Evolutionary conservation across 2,113 vertebrate genomes (phyloP).

Genomic region (Leptobrachium leishanense): DNA sequence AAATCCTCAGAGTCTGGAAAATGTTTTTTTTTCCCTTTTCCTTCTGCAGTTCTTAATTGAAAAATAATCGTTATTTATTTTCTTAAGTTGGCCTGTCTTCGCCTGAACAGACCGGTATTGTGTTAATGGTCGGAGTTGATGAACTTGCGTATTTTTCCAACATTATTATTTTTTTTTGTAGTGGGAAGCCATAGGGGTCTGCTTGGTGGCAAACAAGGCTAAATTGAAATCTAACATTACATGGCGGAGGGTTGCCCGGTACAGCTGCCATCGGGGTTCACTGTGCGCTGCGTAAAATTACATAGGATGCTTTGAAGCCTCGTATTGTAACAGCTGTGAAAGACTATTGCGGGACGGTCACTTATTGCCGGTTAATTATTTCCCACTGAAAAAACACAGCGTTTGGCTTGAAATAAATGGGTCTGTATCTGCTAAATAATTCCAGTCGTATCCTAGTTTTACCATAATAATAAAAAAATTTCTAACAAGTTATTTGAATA

Average conservation of each 20-base stretch:
- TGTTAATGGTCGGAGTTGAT: neutral
- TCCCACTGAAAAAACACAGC: conserved; percentile 19
- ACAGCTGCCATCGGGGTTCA: conserved; percentile 38
- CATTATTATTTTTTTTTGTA: neutral
- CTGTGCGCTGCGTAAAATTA: conserved; percentile 15
- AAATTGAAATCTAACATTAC: conserved; percentile 33
- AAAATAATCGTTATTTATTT: neutral
- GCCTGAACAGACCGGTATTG: neutral
- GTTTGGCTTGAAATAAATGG: neutral
- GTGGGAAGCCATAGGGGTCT: neutral
- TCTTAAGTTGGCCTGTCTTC: neutral
- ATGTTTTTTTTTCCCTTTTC: neutral
- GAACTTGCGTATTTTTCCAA: neutral
- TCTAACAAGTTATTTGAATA: too few relatives aligned
- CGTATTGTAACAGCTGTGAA: conserved; percentile 32
- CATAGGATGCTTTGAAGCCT: conserved; percentile 27
- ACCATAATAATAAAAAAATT: neutral
- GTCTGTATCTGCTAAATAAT: neutral
- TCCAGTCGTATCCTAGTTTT: neutral
- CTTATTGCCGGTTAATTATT: conserved; percentile 39
- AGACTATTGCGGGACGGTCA: conserved; percentile 12
- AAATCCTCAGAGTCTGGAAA: too few relatives aligned
- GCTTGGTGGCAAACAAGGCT: conserved; percentile 16
- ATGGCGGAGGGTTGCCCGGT: neutral
- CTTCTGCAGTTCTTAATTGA: neutral